A percentile compares a stretch with the other conserved stretches of the same genome.
phyloP scores from a whole-genome alignment of 2,797 vertebrate genomes.

The Gila robusta region DNA sequence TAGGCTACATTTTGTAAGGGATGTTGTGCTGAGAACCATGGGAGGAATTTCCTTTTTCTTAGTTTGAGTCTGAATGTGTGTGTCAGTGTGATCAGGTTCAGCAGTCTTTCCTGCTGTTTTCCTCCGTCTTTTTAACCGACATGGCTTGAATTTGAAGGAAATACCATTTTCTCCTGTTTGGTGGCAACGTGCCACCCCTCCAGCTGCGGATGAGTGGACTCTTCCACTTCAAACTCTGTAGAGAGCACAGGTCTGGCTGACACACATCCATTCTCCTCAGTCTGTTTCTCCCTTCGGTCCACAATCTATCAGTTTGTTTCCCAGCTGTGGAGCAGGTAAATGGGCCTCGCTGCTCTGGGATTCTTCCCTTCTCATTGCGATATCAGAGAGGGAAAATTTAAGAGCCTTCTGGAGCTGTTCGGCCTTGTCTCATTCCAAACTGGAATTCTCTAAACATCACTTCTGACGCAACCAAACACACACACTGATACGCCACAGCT shows the following conservation, averaged over 20 bases:
- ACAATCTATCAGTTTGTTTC: conserved; percentile 8
- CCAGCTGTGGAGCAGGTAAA: conserved; percentile 22
- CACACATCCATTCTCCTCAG: conserved; percentile 18
- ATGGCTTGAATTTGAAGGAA: conserved; percentile 44
- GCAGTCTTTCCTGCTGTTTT: conserved; percentile 29
- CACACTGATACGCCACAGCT: conserved; percentile 51
- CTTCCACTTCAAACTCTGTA: conserved; percentile 44
- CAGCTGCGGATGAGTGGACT: conserved; percentile 47
- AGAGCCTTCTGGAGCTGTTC: conserved; percentile 34
- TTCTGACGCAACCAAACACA: conserved; percentile 38
- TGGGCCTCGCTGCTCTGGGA: conserved; percentile 18
- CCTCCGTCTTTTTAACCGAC: conserved; percentile 3
- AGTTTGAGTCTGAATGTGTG: conserved; percentile 10
- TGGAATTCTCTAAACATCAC: conserved; percentile 45
- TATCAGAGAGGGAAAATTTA: conserved; percentile 30
- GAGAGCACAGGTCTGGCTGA: conserved; percentile 4
- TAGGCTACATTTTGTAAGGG: background rate
- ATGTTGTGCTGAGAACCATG: conserved; percentile 5
- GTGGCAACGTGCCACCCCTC: conserved; percentile 29
- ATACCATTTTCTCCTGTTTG: conserved; percentile 40
- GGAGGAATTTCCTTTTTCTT: conserved; percentile 41
- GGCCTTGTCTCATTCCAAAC: conserved; percentile 17
- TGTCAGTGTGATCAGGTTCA: conserved; percentile 14
- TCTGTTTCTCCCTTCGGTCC: conserved; percentile 14
- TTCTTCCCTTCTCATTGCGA: conserved; percentile 29